These are phyloP conservation scores for Oopsacas minuta DNA, from an alignment of 37 sponge, comb jelly and placozoan species.

Conservation along the genomic window DNA sequence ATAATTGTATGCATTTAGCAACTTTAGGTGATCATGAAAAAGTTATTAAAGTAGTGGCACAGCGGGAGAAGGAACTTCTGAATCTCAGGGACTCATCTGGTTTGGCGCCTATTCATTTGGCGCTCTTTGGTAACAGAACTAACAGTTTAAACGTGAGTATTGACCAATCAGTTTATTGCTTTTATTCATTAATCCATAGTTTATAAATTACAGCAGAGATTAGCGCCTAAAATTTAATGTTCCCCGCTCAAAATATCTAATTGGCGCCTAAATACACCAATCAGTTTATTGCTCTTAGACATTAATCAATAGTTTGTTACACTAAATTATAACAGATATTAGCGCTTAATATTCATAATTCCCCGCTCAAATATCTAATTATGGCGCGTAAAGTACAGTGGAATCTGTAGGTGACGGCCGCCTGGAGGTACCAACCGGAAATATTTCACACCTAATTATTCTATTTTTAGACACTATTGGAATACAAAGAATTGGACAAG, in stretches of 20 bases:
- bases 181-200: background rate
- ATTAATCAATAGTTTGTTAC: no score
- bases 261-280: no score
- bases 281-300: no score
- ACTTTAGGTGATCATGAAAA: background rate
- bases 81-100: background rate
- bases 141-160: background rate
- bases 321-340: no score
- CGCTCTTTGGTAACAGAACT: background rate
- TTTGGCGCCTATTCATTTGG: constrained; percentile 11
- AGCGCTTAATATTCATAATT: background rate
- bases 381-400: no score
- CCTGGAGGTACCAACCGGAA: background rate
- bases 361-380: background rate
- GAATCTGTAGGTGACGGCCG: no score
- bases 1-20: background rate
- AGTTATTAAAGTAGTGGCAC: background rate
- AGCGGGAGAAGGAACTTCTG: background rate
- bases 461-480: background rate
- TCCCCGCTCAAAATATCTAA: background rate
- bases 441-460: background rate
- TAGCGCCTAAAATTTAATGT: background rate
- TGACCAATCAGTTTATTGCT: background rate
- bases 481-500: background rate
- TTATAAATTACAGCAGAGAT: background rate